These are phyloP conservation scores for Zosterops japonicus DNA, from an alignment of 2,113 vertebrate genomes.

Conservation along the genomic window DNA sequence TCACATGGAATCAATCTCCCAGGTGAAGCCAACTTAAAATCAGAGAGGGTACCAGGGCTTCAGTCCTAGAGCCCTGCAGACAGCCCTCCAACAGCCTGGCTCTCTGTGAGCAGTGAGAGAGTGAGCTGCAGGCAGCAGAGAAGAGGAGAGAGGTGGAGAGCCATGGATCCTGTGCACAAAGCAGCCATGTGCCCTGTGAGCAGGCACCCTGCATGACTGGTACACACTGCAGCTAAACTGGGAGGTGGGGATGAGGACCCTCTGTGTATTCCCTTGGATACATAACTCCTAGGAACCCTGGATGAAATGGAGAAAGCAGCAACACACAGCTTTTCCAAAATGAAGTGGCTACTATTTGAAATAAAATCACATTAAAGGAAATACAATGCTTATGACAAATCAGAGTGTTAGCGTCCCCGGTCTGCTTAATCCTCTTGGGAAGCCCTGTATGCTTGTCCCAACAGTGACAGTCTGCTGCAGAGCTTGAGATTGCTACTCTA, in stretches of 20 bases:
- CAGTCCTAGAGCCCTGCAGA: background rate
- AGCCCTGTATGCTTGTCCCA: background rate
- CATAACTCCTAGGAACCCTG: background rate
- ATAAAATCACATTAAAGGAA: background rate
- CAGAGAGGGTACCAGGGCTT: background rate
- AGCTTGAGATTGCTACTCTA: background rate
- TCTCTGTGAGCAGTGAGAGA: background rate
- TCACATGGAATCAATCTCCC: background rate
- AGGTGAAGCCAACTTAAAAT: background rate
- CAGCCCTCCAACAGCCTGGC: background rate
- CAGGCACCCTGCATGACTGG: rapidly evolving
- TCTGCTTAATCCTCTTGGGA: background rate
- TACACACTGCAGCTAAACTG: rapidly evolving
- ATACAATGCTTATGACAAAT: background rate
- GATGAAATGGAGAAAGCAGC: background rate
- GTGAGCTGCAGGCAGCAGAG: rapidly evolving
- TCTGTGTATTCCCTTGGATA: background rate
- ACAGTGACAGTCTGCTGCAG: background rate
- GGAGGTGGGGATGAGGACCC: background rate
- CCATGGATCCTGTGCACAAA: background rate
- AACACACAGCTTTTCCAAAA: background rate
- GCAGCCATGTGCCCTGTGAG: rapidly evolving
- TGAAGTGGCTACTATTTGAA: background rate
- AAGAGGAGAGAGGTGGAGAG: background rate
- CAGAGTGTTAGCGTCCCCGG: background rate